Base-by-base conservation (phyloP, 2,797 vertebrate genomes). In the Chanos chanos region DNA sequence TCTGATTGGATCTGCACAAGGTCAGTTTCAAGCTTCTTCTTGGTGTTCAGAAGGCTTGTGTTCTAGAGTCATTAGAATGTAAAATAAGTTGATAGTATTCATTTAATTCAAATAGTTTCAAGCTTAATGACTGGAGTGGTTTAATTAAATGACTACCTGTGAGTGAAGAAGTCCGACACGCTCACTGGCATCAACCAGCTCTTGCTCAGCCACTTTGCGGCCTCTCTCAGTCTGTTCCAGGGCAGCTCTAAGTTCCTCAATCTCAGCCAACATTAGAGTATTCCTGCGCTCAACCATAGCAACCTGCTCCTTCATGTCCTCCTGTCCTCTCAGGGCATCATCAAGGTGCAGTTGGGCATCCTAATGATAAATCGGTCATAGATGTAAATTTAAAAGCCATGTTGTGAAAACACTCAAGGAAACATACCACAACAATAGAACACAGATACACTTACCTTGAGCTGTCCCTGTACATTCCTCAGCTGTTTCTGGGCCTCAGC, bases 251-350 rank as follows among this genome's bases (percentile, higher is more conserved):
- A 92, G 87, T 75, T 96, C 92, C 65, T 95, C 93, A 51, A 89
- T 27, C 77, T 94, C 94, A 33, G 92, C 86, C 73, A 89, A 72
- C 85, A 94, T 83, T 69, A 96, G 85, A 77, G 79, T 85, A 52
- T 88, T 92, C 53, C 92, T 90, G 75, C 86, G 88, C 22, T 94
- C 92, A 70, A 92, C 80, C 1, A 94, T 88, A 5, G 90, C 89
- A 80, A 91, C 82, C 71, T 94, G 93, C 77, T 94, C 92, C 76
- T 94, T 95, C 58, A 94, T 72, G 72, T 93, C 92, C 0, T 94
- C 90, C 55, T 92, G 89, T 13, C 85, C 62, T 16, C 92, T 89
- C 0, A 91, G 0, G 12, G 91, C 89, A 10, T 94, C 89, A 0
- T 94, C 92, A 72, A 94, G 85, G 52, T 92, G 92, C 68, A 94